Evolutionary conservation across 2,113 vertebrate species (phyloP).

Genomic region (Microtus ochrogaster): DNA sequence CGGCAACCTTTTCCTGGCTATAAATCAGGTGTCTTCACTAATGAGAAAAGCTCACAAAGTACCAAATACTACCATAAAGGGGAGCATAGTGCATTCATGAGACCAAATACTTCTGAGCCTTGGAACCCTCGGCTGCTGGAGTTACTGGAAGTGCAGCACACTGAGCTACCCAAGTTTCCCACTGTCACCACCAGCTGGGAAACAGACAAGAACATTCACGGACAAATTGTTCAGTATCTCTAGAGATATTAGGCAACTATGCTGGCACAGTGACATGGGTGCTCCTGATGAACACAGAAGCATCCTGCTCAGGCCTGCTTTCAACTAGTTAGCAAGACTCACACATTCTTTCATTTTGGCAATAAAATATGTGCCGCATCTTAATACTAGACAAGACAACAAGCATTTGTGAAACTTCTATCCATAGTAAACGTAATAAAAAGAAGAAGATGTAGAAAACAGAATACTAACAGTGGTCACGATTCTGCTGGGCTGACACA

Average conservation of each 20-base stretch:
- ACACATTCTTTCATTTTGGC: slow-evolving; percentile 64
- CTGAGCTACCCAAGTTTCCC: slow-evolving; percentile 47
- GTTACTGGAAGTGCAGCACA: neutral
- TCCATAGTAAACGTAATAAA: neutral
- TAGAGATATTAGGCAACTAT: slow-evolving; percentile 31
- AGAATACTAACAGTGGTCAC: neutral
- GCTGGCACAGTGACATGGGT: slow-evolving; percentile 43
- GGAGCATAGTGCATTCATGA: neutral
- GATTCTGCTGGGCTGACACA: neutral
- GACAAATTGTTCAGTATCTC: slow-evolving; percentile 65
- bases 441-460: neutral
- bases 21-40: slow-evolving; percentile 4
- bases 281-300: slow-evolving; percentile 17
- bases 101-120: neutral
- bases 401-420: slow-evolving; percentile 39
- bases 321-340: slow-evolving; percentile 68
- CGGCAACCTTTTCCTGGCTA: neutral
- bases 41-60: neutral
- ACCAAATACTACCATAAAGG: neutral
- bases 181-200: slow-evolving; percentile 61
- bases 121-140: neutral
- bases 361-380: slow-evolving; percentile 62
- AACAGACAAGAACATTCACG: slow-evolving; percentile 47
- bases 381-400: slow-evolving; percentile 63
- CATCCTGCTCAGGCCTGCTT: slow-evolving; percentile 40